Conservation (phyloP, 2,797 vertebrate genomes). For the Tragelaphus eurycerus region DNA sequence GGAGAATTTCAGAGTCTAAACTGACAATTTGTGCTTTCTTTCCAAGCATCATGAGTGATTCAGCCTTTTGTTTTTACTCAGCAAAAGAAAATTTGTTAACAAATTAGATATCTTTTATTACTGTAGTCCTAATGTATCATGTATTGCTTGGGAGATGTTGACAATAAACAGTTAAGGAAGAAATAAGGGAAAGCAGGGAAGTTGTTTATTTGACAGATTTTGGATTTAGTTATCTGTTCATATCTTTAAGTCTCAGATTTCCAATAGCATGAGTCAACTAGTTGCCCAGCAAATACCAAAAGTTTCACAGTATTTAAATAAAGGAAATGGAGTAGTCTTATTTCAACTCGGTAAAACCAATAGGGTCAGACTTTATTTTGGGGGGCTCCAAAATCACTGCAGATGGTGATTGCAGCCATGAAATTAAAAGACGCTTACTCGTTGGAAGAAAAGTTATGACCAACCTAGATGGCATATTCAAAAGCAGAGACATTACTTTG, state of each 20-base stretch:
- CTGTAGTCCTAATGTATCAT: neutral
- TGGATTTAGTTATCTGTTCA: neutral
- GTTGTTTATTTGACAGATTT: neutral
- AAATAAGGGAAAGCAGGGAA: neutral
- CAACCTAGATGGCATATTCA: no score
- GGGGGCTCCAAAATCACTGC: no score
- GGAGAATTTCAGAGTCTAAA: neutral
- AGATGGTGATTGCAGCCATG: no score
- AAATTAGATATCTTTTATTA: neutral
- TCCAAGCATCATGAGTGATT: neutral
- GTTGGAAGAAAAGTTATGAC: no score
- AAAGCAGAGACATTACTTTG: no score
- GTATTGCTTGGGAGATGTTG: neutral
- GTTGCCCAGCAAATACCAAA: neutral
- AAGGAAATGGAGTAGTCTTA: neutral
- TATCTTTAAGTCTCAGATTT: conserved; percentile 47
- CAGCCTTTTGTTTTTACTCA: neutral
- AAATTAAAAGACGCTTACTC: no score
- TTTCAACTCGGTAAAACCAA: neutral
- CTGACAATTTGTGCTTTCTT: neutral
- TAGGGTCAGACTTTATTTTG: no score
- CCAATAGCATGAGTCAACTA: conserved; percentile 35
- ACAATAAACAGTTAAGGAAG: neutral
- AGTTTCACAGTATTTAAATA: neutral
- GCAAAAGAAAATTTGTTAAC: neutral